These are phyloP conservation scores for Lutjanus campechanus DNA, from an alignment of 2,797 vertebrate genomes.

Conservation along the genomic window DNA sequence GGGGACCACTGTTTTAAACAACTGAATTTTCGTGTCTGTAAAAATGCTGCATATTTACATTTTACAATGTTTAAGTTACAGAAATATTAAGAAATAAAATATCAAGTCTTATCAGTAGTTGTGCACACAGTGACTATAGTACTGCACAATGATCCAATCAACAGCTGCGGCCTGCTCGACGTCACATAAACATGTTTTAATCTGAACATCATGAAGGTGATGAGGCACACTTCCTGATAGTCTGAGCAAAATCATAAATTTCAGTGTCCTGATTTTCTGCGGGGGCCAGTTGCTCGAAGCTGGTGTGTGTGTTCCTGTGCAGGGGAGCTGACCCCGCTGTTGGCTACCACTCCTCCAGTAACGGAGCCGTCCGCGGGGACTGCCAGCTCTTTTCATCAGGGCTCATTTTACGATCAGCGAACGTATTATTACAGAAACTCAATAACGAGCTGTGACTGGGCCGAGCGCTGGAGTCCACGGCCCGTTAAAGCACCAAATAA, in stretches of 20 bases:
- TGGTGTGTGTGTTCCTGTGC: conserved; percentile 47
- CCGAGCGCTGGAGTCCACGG: conserved; percentile 62
- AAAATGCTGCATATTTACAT: background rate
- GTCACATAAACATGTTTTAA: conserved; percentile 21
- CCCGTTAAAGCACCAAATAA: conserved; percentile 75
- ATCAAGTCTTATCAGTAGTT: conserved; percentile 11
- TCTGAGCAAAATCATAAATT: conserved; percentile 47
- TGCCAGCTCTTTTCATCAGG: conserved; percentile 80
- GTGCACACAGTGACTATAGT: background rate
- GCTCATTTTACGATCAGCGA: conserved; percentile 76
- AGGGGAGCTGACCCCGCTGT: conserved; percentile 62
- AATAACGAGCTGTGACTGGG: conserved; percentile 74
- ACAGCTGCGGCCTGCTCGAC: background rate
- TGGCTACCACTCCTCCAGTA: conserved; percentile 72
- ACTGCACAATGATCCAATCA: conserved; percentile 24
- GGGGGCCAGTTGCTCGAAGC: conserved; percentile 31
- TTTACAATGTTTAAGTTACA: background rate
- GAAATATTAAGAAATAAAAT: conserved; percentile 48
- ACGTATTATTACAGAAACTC: conserved; percentile 81
- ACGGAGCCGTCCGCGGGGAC: conserved; percentile 55
- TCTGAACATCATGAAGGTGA: conserved; percentile 36
- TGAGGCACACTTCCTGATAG: conserved; percentile 43
- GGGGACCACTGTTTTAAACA: background rate
- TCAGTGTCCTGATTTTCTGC: conserved; percentile 44
- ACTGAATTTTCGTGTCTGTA: too few species aligned